phyloP scores from a whole-genome alignment of 2,113 vertebrate species.

The Notarius lentiginosus region DNA sequence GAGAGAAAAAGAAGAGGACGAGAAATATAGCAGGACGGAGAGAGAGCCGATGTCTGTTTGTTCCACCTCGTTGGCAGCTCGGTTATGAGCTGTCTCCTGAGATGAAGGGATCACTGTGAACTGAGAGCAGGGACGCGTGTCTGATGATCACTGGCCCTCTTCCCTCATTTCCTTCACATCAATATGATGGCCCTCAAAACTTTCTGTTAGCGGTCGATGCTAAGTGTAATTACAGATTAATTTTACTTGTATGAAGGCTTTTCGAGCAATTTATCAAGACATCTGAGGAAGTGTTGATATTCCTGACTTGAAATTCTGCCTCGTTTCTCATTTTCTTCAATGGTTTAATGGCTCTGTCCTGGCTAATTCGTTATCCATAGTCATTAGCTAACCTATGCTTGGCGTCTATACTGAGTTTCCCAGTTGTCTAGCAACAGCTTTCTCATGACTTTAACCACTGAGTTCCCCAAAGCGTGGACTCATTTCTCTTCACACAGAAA shows the following conservation, averaged over 20 bases:
- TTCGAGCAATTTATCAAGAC: not conserved
- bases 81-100: constrained; percentile 18
- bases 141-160: constrained; percentile 13
- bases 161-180: constrained; percentile 6
- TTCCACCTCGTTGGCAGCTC: constrained; percentile 13
- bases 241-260: not conserved
- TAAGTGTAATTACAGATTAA: not conserved
- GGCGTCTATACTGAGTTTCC: not conserved
- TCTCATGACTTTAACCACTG: not conserved
- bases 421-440: not conserved
- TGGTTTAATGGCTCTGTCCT: not conserved
- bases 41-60: constrained; percentile 6
- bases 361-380: not conserved
- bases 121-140: not conserved
- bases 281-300: too few relatives aligned
- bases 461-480: not conserved
- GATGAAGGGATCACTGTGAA: constrained; percentile 5
- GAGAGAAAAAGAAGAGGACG: too few relatives aligned
- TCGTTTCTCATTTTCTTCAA: not conserved
- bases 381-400: not conserved
- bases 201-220: not conserved
- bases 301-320: not conserved
- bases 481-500: not conserved
- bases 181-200: not conserved
- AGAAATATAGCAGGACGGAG: not conserved